Percentiles rank a stretch among this genome's conserved stretches.
phyloP scores from a whole-genome alignment of 2,113 vertebrate species.

The Saimiri boliviensis region DNA sequence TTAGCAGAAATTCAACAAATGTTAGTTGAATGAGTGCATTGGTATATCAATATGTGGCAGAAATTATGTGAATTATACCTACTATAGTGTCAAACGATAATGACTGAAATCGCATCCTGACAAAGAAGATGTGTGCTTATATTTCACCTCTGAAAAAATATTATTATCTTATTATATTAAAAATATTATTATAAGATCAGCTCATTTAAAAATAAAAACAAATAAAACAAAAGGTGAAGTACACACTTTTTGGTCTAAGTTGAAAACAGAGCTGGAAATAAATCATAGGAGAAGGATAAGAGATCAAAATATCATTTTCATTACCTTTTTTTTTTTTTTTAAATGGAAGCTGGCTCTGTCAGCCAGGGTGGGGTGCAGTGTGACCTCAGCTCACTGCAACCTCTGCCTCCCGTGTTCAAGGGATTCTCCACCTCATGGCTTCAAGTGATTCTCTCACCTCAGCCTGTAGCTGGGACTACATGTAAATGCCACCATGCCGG shows the following conservation, averaged over 20 bases:
- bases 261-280: not conserved
- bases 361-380: too few species aligned
- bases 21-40: not conserved
- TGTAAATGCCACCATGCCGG: too few species aligned
- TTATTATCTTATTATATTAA: not conserved
- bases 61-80: not conserved
- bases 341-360: too few species aligned
- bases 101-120: not conserved
- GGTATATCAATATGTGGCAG: not conserved
- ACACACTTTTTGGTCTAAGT: not conserved
- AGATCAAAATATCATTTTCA: not conserved
- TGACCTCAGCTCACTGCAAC: too few species aligned
- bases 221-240: not conserved
- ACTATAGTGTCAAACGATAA: conserved; percentile 11
- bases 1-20: not conserved
- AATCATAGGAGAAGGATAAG: not conserved
- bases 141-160: not conserved
- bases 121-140: not conserved
- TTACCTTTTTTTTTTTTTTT: not conserved
- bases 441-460: too few species aligned
- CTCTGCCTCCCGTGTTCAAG: too few species aligned
- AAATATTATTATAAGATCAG: not conserved
- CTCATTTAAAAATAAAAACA: not conserved
- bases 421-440: too few species aligned
- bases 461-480: too few species aligned